Percentiles rank a stretch among this genome's conserved stretches.
phyloP scores from a whole-genome alignment of 1,140 invertebrate genomes.

The Trachymyrmex septentrionalis region DNA sequence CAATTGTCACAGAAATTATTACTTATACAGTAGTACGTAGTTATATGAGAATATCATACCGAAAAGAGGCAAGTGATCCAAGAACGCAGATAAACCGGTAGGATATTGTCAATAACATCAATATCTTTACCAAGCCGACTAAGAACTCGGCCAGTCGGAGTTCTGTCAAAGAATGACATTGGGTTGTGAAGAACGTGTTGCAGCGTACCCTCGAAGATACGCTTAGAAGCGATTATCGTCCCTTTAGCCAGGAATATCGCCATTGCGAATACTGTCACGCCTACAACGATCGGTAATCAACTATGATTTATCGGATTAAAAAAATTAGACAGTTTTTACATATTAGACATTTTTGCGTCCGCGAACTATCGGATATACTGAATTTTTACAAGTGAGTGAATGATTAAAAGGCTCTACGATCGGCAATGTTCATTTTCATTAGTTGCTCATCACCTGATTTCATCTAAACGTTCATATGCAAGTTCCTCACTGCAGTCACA shows the following conservation, averaged over 20 bases:
- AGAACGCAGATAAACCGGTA: slow-evolving; percentile 80
- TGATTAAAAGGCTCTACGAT: slow-evolving; percentile 17
- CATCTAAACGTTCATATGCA: slow-evolving; percentile 55
- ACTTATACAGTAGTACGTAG: slow-evolving; percentile 61
- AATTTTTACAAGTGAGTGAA: slow-evolving; percentile 1
- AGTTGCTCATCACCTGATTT: slow-evolving; percentile 57
- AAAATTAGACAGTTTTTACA: slow-evolving; percentile 48
- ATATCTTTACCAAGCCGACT: slow-evolving; percentile 92
- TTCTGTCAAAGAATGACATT: slow-evolving; percentile 92
- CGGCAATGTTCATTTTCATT: slow-evolving; percentile 61
- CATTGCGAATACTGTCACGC: slow-evolving; percentile 86
- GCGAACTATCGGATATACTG: slow-evolving; percentile 4
- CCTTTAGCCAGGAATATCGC: slow-evolving; percentile 88
- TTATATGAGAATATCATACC: slow-evolving; percentile 84
- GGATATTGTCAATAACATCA: slow-evolving; percentile 89
- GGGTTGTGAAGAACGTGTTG: slow-evolving; percentile 89
- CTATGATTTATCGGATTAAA: slow-evolving; percentile 70
- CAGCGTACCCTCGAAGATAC: slow-evolving; percentile 89
- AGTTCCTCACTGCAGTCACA: slow-evolving; percentile 73
- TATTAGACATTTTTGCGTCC: slow-evolving; percentile 26
- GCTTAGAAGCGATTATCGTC: slow-evolving; percentile 88
- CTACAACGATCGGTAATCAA: slow-evolving; percentile 84
- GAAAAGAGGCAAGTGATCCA: slow-evolving; percentile 85
- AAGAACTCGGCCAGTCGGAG: slow-evolving; percentile 91
- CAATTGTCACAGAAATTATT: slow-evolving; percentile 52